phyloP scores from a whole-genome alignment of 2,888 invertebrate genomes.

The Calameuta idolon region DNA sequence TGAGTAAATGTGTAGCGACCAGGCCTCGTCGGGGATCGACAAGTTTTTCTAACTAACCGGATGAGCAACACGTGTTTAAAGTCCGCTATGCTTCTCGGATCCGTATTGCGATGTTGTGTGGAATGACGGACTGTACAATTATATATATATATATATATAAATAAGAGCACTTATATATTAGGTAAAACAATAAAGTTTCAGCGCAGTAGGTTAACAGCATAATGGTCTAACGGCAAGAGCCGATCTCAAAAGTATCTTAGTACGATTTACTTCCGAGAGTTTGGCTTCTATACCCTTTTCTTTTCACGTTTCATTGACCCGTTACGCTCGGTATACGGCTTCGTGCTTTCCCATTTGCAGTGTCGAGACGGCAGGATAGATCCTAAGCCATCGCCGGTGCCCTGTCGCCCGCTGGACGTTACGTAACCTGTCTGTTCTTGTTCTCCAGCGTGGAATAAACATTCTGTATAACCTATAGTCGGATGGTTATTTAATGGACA shows the following conservation, averaged over 20 bases:
- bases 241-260: conserved; percentile 14
- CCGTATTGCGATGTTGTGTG: conserved; percentile 19
- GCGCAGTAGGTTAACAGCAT: neutral
- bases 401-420: neutral
- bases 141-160: neutral
- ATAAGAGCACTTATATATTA: neutral
- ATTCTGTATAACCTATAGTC: neutral
- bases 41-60: conserved; percentile 33
- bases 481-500: neutral
- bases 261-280: conserved; percentile 35
- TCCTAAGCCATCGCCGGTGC: neutral
- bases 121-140: neutral
- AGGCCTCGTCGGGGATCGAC: conserved; percentile 10
- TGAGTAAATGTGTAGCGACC: no score
- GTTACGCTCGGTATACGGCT: conserved; percentile 33
- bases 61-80: conserved; percentile 41
- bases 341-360: conserved; percentile 31
- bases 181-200: neutral
- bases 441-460: neutral
- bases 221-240: conserved; percentile 6
- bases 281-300: conserved; percentile 30
- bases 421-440: neutral
- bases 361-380: neutral
- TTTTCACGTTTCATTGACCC: conserved; percentile 44
- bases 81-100: conserved; percentile 24